Percentiles rank a stretch among this genome's conserved stretches.
Evolutionary conservation across 1,140 invertebrate species (phyloP).

Genomic region (Arion vulgaris): DNA sequence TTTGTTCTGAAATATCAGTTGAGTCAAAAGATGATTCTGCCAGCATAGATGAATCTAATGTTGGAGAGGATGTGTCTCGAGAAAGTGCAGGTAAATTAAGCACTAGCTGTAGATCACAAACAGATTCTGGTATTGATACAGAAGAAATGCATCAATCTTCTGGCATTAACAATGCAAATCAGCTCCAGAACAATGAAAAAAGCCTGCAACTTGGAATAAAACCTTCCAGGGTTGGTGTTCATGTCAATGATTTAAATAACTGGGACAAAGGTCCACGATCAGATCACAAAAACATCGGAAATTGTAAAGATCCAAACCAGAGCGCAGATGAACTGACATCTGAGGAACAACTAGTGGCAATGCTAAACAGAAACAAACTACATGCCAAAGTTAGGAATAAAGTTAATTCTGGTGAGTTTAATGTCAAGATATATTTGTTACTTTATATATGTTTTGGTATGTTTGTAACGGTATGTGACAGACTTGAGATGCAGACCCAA

Average conservation of each 20-base stretch:
- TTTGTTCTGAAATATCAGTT: constrained; percentile 56
- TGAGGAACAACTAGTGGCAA: constrained; percentile 61
- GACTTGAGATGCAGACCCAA: too few species aligned
- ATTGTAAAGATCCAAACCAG: constrained; percentile 39
- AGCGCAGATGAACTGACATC: constrained; percentile 62
- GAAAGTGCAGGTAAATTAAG: constrained; percentile 55
- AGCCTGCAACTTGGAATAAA: constrained; percentile 41
- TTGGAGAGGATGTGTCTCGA: constrained; percentile 53
- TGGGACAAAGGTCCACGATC: constrained; percentile 30
- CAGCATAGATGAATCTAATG: constrained; percentile 55
- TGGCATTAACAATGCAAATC: background rate
- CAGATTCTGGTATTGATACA: constrained; percentile 61
- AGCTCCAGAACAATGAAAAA: constrained; percentile 64
- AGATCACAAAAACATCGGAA: constrained; percentile 33
- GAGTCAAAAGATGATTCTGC: constrained; percentile 53
- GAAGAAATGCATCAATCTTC: constrained; percentile 46
- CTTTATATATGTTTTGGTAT: too few species aligned
- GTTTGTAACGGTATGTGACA: too few species aligned
- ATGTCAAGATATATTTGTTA: background rate
- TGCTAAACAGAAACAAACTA: constrained; percentile 65
- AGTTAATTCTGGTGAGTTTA: constrained; percentile 35
- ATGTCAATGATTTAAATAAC: constrained; percentile 62
- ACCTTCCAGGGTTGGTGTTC: constrained; percentile 53
- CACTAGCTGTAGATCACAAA: constrained; percentile 59
- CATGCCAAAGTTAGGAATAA: constrained; percentile 49